phyloP scores from a whole-genome alignment of 2,113 vertebrate species.

The Silurus glanis region DNA sequence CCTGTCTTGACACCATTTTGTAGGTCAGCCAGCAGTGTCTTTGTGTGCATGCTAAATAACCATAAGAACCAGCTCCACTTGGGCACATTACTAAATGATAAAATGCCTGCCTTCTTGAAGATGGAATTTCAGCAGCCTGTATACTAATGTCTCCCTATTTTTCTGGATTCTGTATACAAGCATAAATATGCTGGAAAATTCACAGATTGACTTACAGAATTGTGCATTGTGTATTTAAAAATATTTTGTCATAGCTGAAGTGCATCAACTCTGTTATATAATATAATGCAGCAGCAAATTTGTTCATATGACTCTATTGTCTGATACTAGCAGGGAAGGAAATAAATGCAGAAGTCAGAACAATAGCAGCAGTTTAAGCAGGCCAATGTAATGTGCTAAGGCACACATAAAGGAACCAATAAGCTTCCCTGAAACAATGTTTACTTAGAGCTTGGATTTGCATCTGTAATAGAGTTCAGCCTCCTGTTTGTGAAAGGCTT shows the following conservation, averaged over 20 bases:
- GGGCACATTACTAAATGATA: slow-evolving; percentile 59
- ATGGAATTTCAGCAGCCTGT: slow-evolving; percentile 79
- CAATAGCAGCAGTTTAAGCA: slow-evolving; percentile 85
- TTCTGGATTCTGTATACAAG: slow-evolving; percentile 77
- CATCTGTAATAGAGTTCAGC: slow-evolving; percentile 90
- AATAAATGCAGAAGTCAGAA: slow-evolving; percentile 80
- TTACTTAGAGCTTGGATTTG: slow-evolving; percentile 91
- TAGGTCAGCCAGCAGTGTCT: slow-evolving; percentile 74
- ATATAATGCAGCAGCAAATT: slow-evolving; percentile 92
- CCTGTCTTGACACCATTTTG: slow-evolving; percentile 77
- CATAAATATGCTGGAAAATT: slow-evolving; percentile 94
- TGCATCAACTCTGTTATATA: slow-evolving; percentile 85
- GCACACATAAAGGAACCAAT: slow-evolving; percentile 74
- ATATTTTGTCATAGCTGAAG: slow-evolving; percentile 84
- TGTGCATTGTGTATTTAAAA: slow-evolving; percentile 85
- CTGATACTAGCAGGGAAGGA: slow-evolving; percentile 85
- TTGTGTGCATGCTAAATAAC: slow-evolving; percentile 67
- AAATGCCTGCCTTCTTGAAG: slow-evolving; percentile 62
- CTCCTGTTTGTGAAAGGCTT: slow-evolving; percentile 86
- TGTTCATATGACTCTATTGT: slow-evolving; percentile 89
- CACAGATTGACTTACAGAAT: slow-evolving; percentile 81
- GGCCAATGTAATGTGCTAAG: slow-evolving; percentile 84
- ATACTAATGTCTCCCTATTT: slow-evolving; percentile 96
- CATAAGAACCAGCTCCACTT: slow-evolving; percentile 71
- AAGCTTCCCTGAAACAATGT: slow-evolving; percentile 78